Base-by-base conservation (phyloP, 2,797 vertebrate species). In the Anniella stebbinsi region DNA sequence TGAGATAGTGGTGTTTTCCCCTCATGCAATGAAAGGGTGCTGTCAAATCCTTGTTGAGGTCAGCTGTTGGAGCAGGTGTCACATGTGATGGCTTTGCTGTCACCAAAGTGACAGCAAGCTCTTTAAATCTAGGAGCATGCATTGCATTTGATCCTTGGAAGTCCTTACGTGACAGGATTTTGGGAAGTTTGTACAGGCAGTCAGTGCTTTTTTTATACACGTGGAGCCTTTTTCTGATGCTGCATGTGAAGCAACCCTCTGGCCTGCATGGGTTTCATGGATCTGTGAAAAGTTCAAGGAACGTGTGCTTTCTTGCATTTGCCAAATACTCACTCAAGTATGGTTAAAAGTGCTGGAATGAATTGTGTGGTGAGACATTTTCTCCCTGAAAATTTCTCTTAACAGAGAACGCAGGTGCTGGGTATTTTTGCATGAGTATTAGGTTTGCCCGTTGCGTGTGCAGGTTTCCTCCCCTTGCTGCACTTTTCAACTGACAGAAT, bases 401-500 rank as follows among this genome's bases (percentile, higher is more conserved):
- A 87, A 92, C 89, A 95, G 76, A 93, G 93, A 95, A 23, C 13
- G 90, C 94, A 93, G 72, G 82, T 86, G 48, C 89, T 91, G 89
- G 76, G 72, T 93, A 88, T 86, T 94, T 96, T 92, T 88, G 9
- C 17, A 33, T 94, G 51, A 76, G 41, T 69, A n/a, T 95, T 94
- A 76, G 77, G 10, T 25, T 60, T 85, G 48, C 12, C 21, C 30
- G 63, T 95, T 95, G 76, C 86, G 69, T 69, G 94, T 85, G 51
- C 36, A 81, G 94, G 95, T 87, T 95, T 92, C 93, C 92, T 95
- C 93, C 89, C 91, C 23, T 75, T 93, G 92, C 91, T 92, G 96
- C 80, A 90, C 95, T 97, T 95, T 93, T 91, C 95, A 91, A 87
- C 92, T 94, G 95, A 95, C 95, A 97, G 93, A 94, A 84, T 97